Base-by-base conservation (phyloP, 2,797 vertebrate genomes). In the Ptychadena robeensis region DNA sequence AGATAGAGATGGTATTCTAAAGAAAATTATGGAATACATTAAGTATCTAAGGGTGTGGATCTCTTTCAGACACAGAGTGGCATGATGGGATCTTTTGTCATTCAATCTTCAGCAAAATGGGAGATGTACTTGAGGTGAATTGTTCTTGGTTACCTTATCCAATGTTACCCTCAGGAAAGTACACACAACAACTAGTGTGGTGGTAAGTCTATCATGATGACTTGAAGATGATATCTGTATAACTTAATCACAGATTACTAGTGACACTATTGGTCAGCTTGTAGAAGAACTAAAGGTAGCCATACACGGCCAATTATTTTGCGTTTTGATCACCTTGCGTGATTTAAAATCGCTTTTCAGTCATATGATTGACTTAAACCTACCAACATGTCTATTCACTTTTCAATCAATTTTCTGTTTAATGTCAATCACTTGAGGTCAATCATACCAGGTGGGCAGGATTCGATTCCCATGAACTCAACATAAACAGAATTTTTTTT, bases 11-110 rank as follows among this genome's bases (percentile, higher is more conserved):
- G n/a, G n/a, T n/a, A n/a, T n/a, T n/a, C n/a, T n/a, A n/a, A n/a
- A 22, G 18, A 4, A 31, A 63, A 15, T 15, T 25, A 66, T 8
- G 30, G 30, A 0, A 66, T 2, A 18, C 2, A 66, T 66, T 5
- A 18, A 22, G 64, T 8, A 32, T 74, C 22, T 72, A 1, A 66
- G 9, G 32, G 18, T 65, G 14, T 66, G 3, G 27, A 53, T 31
- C 7, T 63, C 28, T 76, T 28, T 0, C 63, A 38, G n/a, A 75
- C 30, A 28, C 27, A n/a, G 63, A 67, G 4, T 73, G 57, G 70
- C 40, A 67, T 15, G 25, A 73, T 15, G 53, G 31, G 5, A 64
- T 81, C 22, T 74, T 57, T 34, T 81, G 79, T 74, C 8, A 74
- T 4, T 35, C 70, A 11, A 4, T 65, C 27, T 72, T 53, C 15